These are phyloP conservation scores for Callospermophilus lateralis DNA, from an alignment of 2,113 vertebrate genomes.

Conservation along the genomic window DNA sequence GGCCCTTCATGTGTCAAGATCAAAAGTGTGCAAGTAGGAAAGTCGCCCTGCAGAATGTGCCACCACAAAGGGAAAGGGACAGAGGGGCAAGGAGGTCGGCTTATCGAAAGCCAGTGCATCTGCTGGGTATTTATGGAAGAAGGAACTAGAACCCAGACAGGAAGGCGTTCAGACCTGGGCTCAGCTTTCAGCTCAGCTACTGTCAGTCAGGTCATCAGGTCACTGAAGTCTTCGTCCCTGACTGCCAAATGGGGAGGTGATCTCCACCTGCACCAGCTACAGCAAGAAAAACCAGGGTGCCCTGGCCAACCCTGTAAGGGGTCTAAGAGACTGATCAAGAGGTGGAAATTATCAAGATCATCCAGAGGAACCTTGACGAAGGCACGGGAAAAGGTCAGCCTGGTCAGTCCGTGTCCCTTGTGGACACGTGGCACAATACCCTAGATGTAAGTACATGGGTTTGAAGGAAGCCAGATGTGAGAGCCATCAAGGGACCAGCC, in stretches of 20 bases:
- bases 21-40: background rate
- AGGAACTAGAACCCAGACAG: background rate
- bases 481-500: accelerated
- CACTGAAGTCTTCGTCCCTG: background rate
- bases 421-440: accelerated
- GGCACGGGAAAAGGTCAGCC: background rate
- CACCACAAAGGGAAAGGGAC: background rate
- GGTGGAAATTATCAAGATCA: accelerated
- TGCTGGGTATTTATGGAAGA: background rate
- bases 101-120: background rate
- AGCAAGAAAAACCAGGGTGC: accelerated
- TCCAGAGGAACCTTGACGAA: background rate
- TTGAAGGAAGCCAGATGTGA: background rate
- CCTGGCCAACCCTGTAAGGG: accelerated
- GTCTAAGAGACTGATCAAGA: accelerated
- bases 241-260: background rate
- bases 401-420: accelerated
- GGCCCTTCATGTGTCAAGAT: accelerated
- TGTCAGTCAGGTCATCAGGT: background rate
- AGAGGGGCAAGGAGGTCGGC: accelerated
- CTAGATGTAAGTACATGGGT: background rate
- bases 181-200: background rate
- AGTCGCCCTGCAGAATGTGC: background rate
- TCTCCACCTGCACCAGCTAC: background rate
- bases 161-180: too few relatives aligned